Percentiles rank a stretch among this genome's conserved stretches.
Evolutionary conservation across 1,140 invertebrate species (phyloP).

Genomic region (Halesus radiatus): DNA sequence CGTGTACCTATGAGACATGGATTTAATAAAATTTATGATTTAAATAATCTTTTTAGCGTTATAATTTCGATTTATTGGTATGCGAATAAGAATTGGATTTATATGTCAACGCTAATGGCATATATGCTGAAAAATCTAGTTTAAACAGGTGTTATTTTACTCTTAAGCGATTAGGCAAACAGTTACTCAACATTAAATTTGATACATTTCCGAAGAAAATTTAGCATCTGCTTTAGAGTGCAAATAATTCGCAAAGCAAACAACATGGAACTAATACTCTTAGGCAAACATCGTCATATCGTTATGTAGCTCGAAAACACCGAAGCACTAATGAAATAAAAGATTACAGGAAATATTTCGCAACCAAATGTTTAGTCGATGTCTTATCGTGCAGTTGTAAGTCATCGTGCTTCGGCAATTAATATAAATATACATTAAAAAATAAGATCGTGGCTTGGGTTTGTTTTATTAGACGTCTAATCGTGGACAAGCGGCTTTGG

Average conservation of each 20-base stretch:
- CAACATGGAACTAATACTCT: no score
- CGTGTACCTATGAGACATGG: no score
- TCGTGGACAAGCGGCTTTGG: neutral
- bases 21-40: no score
- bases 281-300: neutral
- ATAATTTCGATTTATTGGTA: no score
- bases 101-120: no score
- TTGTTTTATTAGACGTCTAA: conserved; percentile 17
- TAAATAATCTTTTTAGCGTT: no score
- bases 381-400: neutral
- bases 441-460: neutral
- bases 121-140: no score
- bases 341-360: neutral
- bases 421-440: neutral
- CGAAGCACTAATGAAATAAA: conserved; percentile 4
- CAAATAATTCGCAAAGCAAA: conserved; percentile 17
- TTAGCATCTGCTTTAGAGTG: no score
- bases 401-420: neutral
- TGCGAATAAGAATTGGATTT: no score
- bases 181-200: conserved; percentile 1
- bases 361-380: neutral
- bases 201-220: conserved; percentile 4
- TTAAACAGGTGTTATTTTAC: no score
- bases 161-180: neutral
- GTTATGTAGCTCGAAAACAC: neutral